These are phyloP conservation scores for Lydus trimaculatus DNA, from an alignment of 2,888 invertebrate species.

Conservation along the genomic window DNA sequence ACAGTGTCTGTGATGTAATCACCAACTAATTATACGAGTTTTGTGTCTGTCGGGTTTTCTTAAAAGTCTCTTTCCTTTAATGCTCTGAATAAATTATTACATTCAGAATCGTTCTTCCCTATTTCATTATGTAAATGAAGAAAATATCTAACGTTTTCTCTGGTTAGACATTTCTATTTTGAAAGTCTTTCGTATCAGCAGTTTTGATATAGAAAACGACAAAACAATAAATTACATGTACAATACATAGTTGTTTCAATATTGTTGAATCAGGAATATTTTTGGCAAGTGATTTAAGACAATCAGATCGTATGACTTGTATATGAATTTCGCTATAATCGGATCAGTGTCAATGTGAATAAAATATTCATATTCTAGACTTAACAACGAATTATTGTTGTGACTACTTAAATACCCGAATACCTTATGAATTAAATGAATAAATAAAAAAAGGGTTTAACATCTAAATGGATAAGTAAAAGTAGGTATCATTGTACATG, in stretches of 20 bases:
- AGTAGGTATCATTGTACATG: too few species aligned
- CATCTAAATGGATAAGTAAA: too few species aligned
- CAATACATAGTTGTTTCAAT: not conserved
- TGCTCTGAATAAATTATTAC: conserved; percentile 38
- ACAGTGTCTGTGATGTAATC: conserved; percentile 33
- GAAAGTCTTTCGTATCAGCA: not conserved
- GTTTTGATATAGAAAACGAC: not conserved
- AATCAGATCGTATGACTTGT: not conserved
- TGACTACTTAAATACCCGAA: too few species aligned
- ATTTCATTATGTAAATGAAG: conserved; percentile 37
- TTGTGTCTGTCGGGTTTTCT: conserved; percentile 32
- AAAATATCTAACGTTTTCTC: conserved; percentile 1
- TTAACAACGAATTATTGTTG: not conserved
- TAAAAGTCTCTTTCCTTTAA: conserved; percentile 33
- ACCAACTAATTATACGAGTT: conserved; percentile 36
- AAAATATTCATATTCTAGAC: not conserved
- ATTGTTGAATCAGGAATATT: not conserved
- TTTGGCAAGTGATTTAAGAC: not conserved
- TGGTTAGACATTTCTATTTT: not conserved
- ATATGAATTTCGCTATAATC: not conserved
- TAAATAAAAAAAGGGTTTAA: too few species aligned
- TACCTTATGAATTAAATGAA: too few species aligned
- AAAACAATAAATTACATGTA: not conserved
- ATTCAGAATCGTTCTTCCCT: conserved; percentile 32
- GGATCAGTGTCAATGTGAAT: not conserved